These are phyloP conservation scores for Acrobasis repandana DNA, from an alignment of 2,888 invertebrate genomes.

Conservation along the genomic window DNA sequence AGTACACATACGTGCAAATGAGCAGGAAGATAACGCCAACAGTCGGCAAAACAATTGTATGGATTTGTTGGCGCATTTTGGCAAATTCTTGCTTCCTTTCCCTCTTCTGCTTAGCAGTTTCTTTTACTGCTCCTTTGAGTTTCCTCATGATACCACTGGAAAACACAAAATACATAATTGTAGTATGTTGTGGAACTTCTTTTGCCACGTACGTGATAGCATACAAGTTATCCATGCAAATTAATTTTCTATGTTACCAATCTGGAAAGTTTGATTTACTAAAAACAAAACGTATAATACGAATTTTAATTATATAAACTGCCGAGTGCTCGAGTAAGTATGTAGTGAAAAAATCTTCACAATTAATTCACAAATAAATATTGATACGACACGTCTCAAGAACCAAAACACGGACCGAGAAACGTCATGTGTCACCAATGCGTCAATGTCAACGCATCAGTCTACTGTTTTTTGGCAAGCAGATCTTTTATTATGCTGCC, in stretches of 20 bases:
- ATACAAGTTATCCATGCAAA: not conserved
- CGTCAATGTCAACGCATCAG: no score
- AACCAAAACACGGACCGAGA: not conserved
- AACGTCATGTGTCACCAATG: no score
- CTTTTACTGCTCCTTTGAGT: constrained; percentile 91
- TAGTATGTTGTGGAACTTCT: constrained; percentile 26
- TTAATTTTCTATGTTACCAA: not conserved
- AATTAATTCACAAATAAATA: not conserved
- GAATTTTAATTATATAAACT: not conserved
- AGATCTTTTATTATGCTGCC: no score
- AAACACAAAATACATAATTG: constrained; percentile 35
- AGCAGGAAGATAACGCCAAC: constrained; percentile 86
- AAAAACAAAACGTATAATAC: not conserved
- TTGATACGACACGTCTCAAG: not conserved
- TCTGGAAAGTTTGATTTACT: not conserved
- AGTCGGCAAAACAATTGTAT: constrained; percentile 89
- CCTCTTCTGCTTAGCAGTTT: constrained; percentile 91
- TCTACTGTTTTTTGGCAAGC: no score
- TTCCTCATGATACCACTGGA: constrained; percentile 86
- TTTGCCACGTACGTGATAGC: constrained; percentile 43
- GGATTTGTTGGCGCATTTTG: constrained; percentile 89
- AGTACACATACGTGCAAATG: constrained; percentile 89
- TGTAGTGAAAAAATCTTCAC: not conserved
- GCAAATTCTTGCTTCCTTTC: constrained; percentile 93
- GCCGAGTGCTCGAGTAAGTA: no score